phyloP scores from a whole-genome alignment of 2,888 invertebrate genomes.

The Cyrtodaria siliqua region DNA sequence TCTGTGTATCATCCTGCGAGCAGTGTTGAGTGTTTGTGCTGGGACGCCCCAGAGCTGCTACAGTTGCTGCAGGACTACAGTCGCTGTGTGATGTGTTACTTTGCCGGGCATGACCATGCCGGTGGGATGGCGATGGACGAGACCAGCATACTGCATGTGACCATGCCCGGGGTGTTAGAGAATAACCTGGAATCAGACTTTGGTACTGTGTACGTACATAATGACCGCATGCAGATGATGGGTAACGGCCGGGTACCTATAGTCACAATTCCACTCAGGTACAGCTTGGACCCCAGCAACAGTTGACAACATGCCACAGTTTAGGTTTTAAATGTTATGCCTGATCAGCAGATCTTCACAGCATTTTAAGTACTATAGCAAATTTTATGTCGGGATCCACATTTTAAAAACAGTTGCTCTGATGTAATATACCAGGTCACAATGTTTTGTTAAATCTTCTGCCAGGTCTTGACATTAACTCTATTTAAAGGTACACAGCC shows the following conservation, averaged over 20 bases:
- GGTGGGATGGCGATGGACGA: constrained; percentile 80
- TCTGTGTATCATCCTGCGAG: constrained; percentile 74
- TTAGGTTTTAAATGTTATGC: too few species aligned
- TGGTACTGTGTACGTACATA: constrained; percentile 79
- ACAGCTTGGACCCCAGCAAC: constrained; percentile 11
- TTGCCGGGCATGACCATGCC: constrained; percentile 85
- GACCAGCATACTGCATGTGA: constrained; percentile 83
- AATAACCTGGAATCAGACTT: constrained; percentile 76
- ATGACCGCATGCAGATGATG: constrained; percentile 72
- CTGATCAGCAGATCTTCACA: too few species aligned
- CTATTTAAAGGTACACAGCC: too few species aligned
- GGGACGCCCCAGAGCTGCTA: constrained; percentile 84
- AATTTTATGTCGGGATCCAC: too few species aligned
- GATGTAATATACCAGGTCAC: too few species aligned
- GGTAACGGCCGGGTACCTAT: constrained; percentile 73
- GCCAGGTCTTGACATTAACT: too few species aligned
- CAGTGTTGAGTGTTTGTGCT: constrained; percentile 77
- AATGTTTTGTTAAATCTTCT: too few species aligned
- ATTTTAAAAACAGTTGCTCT: too few species aligned
- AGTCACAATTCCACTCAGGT: constrained; percentile 57
- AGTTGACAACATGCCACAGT: too few species aligned
- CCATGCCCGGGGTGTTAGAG: constrained; percentile 84
- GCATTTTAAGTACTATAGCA: too few species aligned
- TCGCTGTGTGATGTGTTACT: constrained; percentile 81
- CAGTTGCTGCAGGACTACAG: constrained; percentile 75